phyloP scores from a whole-genome alignment of 2,888 invertebrate species.

The Griposia aprilina region DNA sequence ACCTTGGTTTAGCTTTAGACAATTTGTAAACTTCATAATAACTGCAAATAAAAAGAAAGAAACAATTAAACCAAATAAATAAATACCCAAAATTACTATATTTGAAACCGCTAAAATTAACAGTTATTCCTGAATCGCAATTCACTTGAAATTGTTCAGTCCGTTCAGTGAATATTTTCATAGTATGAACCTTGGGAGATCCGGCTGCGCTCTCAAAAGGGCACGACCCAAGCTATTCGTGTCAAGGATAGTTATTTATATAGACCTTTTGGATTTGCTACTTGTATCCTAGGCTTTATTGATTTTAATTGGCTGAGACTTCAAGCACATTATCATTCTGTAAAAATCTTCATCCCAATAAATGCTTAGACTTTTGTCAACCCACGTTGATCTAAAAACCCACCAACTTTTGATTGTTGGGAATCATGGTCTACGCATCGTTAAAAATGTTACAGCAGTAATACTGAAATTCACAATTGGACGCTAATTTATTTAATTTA shows the following conservation, averaged over 20 bases:
- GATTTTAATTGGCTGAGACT: constrained; percentile 32
- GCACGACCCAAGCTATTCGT: constrained; percentile 81
- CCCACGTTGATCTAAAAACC: not conserved
- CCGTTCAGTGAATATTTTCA: constrained; percentile 62
- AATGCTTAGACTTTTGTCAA: not conserved
- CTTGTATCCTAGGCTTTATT: constrained; percentile 47
- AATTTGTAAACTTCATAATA: too few relatives aligned
- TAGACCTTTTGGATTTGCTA: constrained; percentile 74
- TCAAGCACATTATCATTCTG: not conserved
- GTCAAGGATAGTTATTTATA: constrained; percentile 84
- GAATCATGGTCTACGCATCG: not conserved
- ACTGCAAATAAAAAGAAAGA: not conserved
- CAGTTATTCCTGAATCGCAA: constrained; percentile 7
- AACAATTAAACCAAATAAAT: not conserved
- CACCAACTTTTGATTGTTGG: not conserved
- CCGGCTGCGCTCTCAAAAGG: constrained; percentile 77
- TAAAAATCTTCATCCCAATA: not conserved
- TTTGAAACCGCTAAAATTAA: not conserved
- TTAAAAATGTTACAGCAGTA: not conserved
- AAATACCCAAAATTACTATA: not conserved
- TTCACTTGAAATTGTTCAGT: constrained; percentile 34
- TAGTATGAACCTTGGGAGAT: constrained; percentile 75
- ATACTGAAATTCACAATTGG: not conserved
- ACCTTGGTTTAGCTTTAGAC: not conserved
- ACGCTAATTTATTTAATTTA: not conserved